A percentile compares a stretch with the other conserved stretches of the same genome.
These are phyloP conservation scores for Nylanderia fulva DNA, from an alignment of 1,140 invertebrate genomes.

Conservation along the genomic window DNA sequence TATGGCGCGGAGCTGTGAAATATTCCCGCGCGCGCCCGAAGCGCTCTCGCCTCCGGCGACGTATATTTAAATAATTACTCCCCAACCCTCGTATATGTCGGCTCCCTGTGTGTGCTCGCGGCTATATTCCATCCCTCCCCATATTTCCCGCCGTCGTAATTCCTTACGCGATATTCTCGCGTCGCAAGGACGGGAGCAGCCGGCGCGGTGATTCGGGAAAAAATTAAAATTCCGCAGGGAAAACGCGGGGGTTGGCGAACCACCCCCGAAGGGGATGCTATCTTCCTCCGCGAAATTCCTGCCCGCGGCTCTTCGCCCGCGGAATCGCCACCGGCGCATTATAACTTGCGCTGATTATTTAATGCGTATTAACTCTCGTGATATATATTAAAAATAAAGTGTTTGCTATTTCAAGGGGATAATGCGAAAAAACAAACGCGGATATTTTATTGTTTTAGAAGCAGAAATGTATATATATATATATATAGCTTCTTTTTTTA, in stretches of 20 bases:
- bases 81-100: constrained; percentile 24
- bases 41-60: constrained; percentile 64
- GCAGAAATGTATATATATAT: background rate
- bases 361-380: no score
- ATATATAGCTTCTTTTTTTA: no score
- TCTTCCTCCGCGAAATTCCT: constrained; percentile 5
- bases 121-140: constrained; percentile 41
- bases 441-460: background rate
- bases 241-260: background rate
- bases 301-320: constrained; percentile 6
- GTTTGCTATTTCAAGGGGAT: background rate
- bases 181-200: constrained; percentile 9
- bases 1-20: constrained; percentile 78
- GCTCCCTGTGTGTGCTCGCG: background rate
- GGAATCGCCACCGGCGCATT: background rate
- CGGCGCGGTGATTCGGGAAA: constrained; percentile 30
- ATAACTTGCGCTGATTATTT: constrained; percentile 2
- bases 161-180: constrained; percentile 58
- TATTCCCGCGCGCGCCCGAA: constrained; percentile 75
- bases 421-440: background rate
- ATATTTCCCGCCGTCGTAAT: constrained; percentile 37
- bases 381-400: background rate
- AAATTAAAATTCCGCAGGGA: constrained; percentile 55
- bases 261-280: background rate
- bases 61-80: constrained; percentile 78